Evolutionary conservation across 2,113 vertebrate genomes (phyloP).

Genomic region (Apodemus speciosus): DNA sequence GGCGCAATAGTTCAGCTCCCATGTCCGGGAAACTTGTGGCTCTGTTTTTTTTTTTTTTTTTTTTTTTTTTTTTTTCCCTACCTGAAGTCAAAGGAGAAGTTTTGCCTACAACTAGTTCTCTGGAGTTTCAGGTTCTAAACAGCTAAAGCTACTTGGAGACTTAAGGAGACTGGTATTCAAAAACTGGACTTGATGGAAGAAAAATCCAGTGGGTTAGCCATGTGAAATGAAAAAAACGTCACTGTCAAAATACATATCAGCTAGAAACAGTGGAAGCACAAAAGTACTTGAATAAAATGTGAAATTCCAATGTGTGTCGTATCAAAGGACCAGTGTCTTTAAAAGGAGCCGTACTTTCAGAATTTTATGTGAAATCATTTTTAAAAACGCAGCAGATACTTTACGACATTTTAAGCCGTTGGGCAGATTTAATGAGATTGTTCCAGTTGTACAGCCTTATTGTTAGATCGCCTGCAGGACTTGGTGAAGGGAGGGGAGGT

Average conservation of each 20-base stretch:
- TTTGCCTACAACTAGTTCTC: neutral
- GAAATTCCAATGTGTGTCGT: neutral
- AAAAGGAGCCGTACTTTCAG: slow-evolving; percentile 1
- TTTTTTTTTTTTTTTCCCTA: neutral
- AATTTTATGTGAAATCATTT: neutral
- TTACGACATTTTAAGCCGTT: neutral
- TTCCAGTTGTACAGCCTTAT: neutral
- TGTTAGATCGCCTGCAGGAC: neutral
- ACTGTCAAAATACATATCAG: neutral
- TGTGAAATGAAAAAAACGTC: neutral
- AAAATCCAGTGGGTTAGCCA: neutral
- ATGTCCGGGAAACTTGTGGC: neutral
- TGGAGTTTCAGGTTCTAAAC: neutral
- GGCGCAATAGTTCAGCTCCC: neutral
- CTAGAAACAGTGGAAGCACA: neutral
- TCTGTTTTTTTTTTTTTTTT: neutral
- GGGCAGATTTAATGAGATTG: neutral
- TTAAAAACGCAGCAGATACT: neutral
- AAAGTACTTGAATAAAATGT: slow-evolving; percentile 51
- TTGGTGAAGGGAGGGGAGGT: neutral
- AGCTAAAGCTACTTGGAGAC: neutral
- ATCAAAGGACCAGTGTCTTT: neutral
- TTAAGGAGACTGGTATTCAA: neutral
- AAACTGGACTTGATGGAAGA: neutral
- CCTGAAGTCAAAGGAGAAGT: neutral